Base-by-base conservation (phyloP, 2,113 vertebrate genomes). In the Tetrax tetrax region DNA sequence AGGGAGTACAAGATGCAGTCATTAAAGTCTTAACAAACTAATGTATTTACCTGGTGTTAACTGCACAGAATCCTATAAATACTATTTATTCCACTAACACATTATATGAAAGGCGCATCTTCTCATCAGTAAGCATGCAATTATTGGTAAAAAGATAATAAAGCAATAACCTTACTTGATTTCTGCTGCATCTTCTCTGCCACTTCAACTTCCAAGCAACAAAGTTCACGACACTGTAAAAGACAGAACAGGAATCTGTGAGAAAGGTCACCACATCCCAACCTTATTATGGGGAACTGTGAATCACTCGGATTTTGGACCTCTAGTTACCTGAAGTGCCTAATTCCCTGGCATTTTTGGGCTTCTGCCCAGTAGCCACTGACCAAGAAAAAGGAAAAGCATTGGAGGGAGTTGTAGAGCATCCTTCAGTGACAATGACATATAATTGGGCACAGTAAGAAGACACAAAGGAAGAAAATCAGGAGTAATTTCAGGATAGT, bases 201-300 rank as follows among this genome's bases (percentile, higher is more conserved):
- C 74, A 98, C 96, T 24, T 95, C 96, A 77, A 98, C 97, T 91
- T 98, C 97, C 48, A 98, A 84, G 83, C 97, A 94, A 90, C 97
- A 98, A 89, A 98, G 79, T 88, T 98, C 98, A 50, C 98, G 97
- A 76, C 97, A 96, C 98, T 98, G 91, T 78, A 95, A 96, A 66
- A 95, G 68, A 83, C 54, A 90, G 25, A 83, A 54, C 1, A 38
- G 31, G 19, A 71, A 63, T 70, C 21, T 56, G 41, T 75, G 35
- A 83, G 23, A 77, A 74, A 83, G 33, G 25, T 38, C 5, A 3
- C 31, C 25, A 41, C 24, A 79, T 31, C 56, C 8, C 65, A 45
- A 21, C 6, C 23, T 48, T 0, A 0, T 45, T 50, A 57, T 0
- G 1, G 6, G 12, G 31, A 60, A 9, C 35, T 79, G 12, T 43